Base-by-base conservation (phyloP, 2,888 invertebrate genomes). In the Capitulum mitella region DNA sequence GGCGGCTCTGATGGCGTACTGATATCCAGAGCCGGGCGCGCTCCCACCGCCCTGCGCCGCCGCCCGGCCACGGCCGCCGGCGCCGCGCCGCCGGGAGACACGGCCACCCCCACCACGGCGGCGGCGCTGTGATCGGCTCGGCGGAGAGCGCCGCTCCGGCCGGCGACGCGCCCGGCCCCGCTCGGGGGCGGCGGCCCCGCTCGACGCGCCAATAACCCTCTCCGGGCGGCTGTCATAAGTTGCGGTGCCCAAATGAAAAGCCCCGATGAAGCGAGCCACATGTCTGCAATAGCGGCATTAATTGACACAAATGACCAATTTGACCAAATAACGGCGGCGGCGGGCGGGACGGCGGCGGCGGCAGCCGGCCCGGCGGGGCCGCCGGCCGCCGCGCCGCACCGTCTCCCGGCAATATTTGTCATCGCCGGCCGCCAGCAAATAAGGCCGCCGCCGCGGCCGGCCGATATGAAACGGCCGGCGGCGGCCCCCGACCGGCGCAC, bases 301-400 rank as follows among this genome's bases (percentile, higher is more conserved):
- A 76, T 76, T 76, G 76, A 76, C 76, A 76, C 76, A 76, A 76
- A 76, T 76, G 76, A 46, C 76, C 76, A 76, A 76, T 76, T 76
- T 76, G 43, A 32, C 29, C 46, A 32, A 76, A n/a, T 43, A 76
- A 76, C 46, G 76, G 48, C 70, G 37, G 37, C 16, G 16, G 64
- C 64, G 64, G 58, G 22, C 51, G 26, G 64, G 3, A 34, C 64
- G 64, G 19, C 64, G 64, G 64, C 34, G 29, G 43, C 37, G 22
- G 6, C 70, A 26, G 70, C 1, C 6, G 43, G 43, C 43, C 43
- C 43, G 43, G 43, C 12, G 43, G n/a, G n/a, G 26, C 14, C 37
- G 70, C 40, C 70, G 70, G n/a, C 37, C 70, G 40, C 29, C 37
- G 14, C 43, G 40, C 37, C 37, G 40, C n/a, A n/a, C n/a, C n/a